Conservation (phyloP, 2,888 invertebrate genomes). For the Yponomeuta cagnagella region DNA sequence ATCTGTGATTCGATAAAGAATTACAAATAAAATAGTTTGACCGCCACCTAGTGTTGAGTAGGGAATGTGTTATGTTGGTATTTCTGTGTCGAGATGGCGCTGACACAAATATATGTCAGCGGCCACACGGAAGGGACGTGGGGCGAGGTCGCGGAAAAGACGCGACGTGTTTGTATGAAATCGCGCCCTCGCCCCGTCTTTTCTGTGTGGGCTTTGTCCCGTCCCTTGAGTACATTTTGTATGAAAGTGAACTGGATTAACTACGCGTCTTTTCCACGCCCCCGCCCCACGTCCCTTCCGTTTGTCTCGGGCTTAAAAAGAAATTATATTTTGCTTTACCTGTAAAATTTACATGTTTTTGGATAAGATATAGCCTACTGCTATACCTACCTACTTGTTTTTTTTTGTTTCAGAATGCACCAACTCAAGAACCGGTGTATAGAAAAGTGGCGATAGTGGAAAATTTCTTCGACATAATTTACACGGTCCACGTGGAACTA, state of each 20-base stretch:
- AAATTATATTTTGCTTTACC: no score
- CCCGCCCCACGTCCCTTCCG: no score
- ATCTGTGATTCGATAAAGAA: background rate
- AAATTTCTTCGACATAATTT: slow-evolving; percentile 97
- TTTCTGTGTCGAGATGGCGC: background rate
- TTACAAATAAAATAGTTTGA: background rate
- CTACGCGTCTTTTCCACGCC: no score
- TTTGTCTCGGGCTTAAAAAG: no score
- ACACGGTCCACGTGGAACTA: slow-evolving; percentile 94
- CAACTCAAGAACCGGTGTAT: slow-evolving; percentile 83
- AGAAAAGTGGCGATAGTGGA: slow-evolving; percentile 97
- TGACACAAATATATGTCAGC: background rate
- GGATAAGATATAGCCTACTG: background rate
- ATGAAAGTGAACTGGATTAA: no score
- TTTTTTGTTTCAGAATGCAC: slow-evolving; percentile 79
- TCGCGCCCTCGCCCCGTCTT: no score
- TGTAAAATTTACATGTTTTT: background rate
- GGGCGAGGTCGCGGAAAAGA: no score
- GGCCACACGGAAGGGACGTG: no score
- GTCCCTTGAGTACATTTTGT: no score
- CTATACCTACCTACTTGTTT: slow-evolving; percentile 23
- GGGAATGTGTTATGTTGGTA: slow-evolving; percentile 17
- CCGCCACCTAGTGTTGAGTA: slow-evolving; percentile 32
- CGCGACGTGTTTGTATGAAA: no score
- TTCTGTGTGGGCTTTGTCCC: no score